These are phyloP conservation scores for Chrysotoxum bicinctum DNA, from an alignment of 2,888 invertebrate species.

Conservation along the genomic window DNA sequence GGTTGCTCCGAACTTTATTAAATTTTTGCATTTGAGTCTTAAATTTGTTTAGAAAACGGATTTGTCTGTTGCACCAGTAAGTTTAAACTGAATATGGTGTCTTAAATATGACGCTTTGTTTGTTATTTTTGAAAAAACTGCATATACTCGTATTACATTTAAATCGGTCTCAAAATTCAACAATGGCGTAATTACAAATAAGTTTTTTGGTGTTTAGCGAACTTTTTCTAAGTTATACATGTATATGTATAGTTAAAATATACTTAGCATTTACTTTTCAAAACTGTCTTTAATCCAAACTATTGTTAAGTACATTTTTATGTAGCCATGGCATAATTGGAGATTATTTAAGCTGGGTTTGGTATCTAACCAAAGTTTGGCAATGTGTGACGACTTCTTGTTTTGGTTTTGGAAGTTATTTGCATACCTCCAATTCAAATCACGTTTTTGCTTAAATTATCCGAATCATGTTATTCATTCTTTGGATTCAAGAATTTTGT, in stretches of 20 bases:
- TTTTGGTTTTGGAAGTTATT: background rate
- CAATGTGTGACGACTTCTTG: background rate
- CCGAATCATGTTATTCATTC: conserved; percentile 49
- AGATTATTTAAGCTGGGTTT: background rate
- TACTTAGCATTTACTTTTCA: background rate
- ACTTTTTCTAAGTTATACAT: too few species aligned
- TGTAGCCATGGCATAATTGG: background rate
- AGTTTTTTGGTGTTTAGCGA: too few species aligned
- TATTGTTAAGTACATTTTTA: background rate
- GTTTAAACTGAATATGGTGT: too few species aligned
- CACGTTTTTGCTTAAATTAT: conserved; percentile 55
- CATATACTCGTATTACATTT: too few species aligned
- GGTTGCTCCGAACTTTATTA: background rate
- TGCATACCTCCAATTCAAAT: conserved; percentile 24
- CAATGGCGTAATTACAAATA: too few species aligned
- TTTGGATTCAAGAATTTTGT: background rate
- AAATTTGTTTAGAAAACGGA: background rate
- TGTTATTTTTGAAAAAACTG: too few species aligned
- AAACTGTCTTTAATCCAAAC: background rate
- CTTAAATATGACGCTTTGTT: too few species aligned
- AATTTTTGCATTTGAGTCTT: background rate
- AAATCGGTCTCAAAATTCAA: too few species aligned
- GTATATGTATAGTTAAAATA: too few species aligned
- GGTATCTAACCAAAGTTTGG: background rate
- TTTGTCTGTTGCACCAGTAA: background rate